phyloP scores from a whole-genome alignment of 2,113 vertebrate species.

The Dipodomys stephensi region DNA sequence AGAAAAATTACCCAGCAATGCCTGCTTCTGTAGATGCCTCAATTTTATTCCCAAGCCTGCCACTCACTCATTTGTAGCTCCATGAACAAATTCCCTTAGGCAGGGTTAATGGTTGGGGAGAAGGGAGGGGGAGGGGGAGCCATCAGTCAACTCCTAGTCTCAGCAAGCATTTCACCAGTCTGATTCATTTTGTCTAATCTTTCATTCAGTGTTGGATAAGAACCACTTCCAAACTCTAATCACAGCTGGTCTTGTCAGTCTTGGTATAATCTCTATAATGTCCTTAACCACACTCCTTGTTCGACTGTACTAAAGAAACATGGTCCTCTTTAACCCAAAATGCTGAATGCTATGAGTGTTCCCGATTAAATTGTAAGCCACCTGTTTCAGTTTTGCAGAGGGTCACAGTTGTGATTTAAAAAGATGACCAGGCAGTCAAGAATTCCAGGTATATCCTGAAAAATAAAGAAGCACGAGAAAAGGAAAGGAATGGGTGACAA shows the following conservation, averaged over 20 bases:
- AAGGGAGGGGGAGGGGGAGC: neutral
- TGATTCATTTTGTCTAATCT: conserved; percentile 14
- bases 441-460: no score
- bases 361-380: neutral
- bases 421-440: no score
- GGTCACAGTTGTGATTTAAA: neutral
- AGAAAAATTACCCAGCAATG: conserved; percentile 55
- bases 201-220: neutral
- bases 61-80: conserved; percentile 52
- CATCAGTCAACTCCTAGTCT: conserved; percentile 54
- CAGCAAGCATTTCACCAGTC: conserved; percentile 1
- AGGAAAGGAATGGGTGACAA: no score
- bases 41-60: conserved; percentile 44
- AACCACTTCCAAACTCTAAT: neutral
- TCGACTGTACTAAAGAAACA: neutral
- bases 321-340: neutral
- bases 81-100: conserved; percentile 66
- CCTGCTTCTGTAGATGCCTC: conserved; percentile 54
- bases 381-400: neutral
- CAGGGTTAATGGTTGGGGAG: conserved; percentile 53
- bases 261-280: neutral
- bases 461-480: no score
- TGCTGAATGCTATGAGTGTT: neutral
- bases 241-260: neutral
- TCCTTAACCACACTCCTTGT: neutral